phyloP scores from a whole-genome alignment of 2,797 vertebrate species.

The Myotis findleyi region DNA sequence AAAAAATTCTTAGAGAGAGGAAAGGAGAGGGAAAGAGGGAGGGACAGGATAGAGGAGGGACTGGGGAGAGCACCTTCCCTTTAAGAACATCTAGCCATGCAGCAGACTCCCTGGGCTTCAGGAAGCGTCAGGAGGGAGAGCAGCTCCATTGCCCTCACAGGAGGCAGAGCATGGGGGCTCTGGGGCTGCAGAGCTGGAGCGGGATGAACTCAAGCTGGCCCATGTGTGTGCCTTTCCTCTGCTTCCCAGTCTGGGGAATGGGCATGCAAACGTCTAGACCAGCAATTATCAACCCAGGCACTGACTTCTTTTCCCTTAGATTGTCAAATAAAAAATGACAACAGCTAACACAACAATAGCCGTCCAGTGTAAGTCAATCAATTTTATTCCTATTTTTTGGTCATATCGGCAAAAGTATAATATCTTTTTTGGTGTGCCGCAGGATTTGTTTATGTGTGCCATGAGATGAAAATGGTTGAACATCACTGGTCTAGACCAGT shows the following conservation, averaged over 20 bases:
- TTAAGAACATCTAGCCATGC: too few species aligned
- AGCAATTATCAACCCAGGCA: neutral
- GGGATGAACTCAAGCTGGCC: neutral
- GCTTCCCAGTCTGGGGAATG: neutral
- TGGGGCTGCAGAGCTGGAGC: too few species aligned
- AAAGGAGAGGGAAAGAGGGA: neutral
- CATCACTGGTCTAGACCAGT: neutral
- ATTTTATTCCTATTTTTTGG: neutral
- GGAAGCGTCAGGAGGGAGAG: neutral
- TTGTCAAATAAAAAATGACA: neutral
- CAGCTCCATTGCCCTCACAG: accelerated
- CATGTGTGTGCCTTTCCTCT: neutral
- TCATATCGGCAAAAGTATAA: neutral
- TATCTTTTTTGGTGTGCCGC: neutral
- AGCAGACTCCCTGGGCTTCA: neutral
- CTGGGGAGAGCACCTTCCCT: neutral
- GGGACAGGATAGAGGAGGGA: neutral
- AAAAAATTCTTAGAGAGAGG: neutral
- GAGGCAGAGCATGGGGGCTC: neutral
- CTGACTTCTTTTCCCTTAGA: neutral
- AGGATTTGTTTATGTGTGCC: neutral
- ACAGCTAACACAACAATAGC: neutral
- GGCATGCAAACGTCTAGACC: neutral
- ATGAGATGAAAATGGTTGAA: neutral
- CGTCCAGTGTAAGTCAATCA: neutral